These are phyloP conservation scores for Encarsia formosa DNA, from an alignment of 2,888 invertebrate species.

Conservation along the genomic window DNA sequence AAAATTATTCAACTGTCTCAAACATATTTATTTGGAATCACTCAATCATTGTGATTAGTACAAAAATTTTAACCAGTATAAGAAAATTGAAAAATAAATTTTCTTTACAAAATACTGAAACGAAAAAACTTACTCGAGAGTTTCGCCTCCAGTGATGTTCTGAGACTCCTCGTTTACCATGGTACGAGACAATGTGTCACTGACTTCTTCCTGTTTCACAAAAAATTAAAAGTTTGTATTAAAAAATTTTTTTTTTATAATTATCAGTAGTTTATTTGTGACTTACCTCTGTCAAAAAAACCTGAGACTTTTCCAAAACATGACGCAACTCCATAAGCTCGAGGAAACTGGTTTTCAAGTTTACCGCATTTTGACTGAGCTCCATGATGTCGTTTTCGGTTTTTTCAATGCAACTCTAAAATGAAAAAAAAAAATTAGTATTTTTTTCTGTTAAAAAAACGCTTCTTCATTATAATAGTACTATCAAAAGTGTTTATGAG, in stretches of 20 bases:
- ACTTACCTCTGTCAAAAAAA: constrained; percentile 74
- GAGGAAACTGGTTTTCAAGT: constrained; percentile 83
- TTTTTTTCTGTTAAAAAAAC: too few relatives aligned
- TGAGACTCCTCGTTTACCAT: constrained; percentile 55
- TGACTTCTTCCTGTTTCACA: constrained; percentile 61
- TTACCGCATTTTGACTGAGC: constrained; percentile 88
- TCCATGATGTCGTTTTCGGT: constrained; percentile 93
- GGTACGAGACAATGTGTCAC: constrained; percentile 60
- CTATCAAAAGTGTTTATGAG: too few relatives aligned
- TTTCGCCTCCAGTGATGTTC: constrained; percentile 41
- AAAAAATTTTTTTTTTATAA: constrained; percentile 30
- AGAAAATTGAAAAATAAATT: too few relatives aligned
- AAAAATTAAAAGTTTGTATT: constrained; percentile 38
- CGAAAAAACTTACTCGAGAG: constrained; percentile 52
- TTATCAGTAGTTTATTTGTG: constrained; percentile 35
- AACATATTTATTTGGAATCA: background rate
- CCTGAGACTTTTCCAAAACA: constrained; percentile 88
- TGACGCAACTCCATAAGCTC: constrained; percentile 88
- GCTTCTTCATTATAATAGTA: too few relatives aligned
- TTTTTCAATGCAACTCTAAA: constrained; percentile 85
- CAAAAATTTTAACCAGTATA: too few relatives aligned
- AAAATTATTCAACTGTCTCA: background rate
- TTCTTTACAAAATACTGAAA: too few relatives aligned
- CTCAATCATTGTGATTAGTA: background rate
- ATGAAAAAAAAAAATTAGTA: constrained; percentile 27